Base-by-base conservation (phyloP, 2,797 vertebrate species). In the Acestrorhynchus altus region DNA sequence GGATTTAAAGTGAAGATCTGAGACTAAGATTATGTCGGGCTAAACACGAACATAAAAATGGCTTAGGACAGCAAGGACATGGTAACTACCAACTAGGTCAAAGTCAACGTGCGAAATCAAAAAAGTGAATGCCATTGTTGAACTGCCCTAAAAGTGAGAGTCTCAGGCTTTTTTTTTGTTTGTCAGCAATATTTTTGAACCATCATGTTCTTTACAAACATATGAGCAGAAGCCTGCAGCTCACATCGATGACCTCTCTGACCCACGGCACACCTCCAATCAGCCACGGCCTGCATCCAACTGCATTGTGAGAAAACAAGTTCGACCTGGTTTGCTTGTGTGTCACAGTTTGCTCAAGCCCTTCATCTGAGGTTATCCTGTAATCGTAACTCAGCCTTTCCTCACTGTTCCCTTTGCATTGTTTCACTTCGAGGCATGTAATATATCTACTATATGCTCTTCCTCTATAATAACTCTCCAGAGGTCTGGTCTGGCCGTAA, bases 301-400 rank as follows among this genome's bases (percentile, higher is more conserved):
- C 76, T 76, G 81, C 82, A 74, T 61, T 63, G 12, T 77, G 82
- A 83, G 44, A 65, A 44, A 65, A 46, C 51, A 40, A 65, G 56
- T 77, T 81, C 28, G 80, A 77, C 11, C 76, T 82, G 84, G 88
- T 85, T 78, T 71, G 77, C 20, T 26, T 83, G 76, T 76, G 46
- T 90, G 90, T 92, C 91, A 94, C 92, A 92, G 92, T 94, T 93
- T 85, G 89, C 91, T 92, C 91, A 87, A 79, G 87, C 79, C 83
- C 88, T 87, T 83, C 46, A 35, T 65, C 20, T 77, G 72, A 83
- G 64, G 68, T 75, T 73, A 73, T 42, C n/a, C n/a, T 52, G 67
- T 66, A 69, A 72, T 72, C 64, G 54, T 60, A 44, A 52, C 44
- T 65, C 28, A 28, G 46, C 31, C 42, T 74, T 57, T 61, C 49